Percentiles rank a stretch among this genome's conserved stretches.
phyloP scores from a whole-genome alignment of 1,140 invertebrate genomes.

The Hirudo medicinalis region DNA sequence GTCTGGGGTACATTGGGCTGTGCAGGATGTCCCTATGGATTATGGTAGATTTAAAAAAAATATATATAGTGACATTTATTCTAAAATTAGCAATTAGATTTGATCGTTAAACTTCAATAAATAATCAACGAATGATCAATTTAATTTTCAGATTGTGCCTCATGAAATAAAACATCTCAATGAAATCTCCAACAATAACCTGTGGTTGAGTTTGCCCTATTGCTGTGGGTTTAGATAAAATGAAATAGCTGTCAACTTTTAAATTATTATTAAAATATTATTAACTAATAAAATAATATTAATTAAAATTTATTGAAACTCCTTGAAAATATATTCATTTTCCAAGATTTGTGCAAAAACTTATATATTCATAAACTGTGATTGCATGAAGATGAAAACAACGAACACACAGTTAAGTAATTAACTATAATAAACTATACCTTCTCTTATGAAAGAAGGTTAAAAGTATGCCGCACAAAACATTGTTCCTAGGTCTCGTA shows the following conservation, averaged over 20 bases:
- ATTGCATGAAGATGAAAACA: background rate
- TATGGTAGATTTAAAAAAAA: background rate
- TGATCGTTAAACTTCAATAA: background rate
- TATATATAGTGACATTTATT: background rate
- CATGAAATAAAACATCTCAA: background rate
- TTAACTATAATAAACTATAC: too few relatives aligned
- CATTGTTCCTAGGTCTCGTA: background rate
- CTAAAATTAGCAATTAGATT: background rate
- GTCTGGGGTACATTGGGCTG: conserved; percentile 16
- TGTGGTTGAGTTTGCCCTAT: too few relatives aligned
- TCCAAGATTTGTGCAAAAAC: background rate
- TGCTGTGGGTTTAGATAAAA: background rate
- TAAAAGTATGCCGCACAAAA: too few relatives aligned
- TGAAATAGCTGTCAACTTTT: background rate
- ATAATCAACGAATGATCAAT: background rate
- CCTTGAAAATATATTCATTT: background rate
- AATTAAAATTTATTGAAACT: too few relatives aligned
- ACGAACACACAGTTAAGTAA: too few relatives aligned
- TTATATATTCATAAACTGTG: background rate
- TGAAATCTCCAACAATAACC: background rate
- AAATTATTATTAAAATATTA: background rate
- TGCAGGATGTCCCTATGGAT: background rate
- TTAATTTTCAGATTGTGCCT: background rate
- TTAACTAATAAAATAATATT: too few relatives aligned
- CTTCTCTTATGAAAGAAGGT: too few relatives aligned